Evolutionary conservation across 2,888 invertebrate genomes (phyloP).

Genomic region (Napeogenes inachia): DNA sequence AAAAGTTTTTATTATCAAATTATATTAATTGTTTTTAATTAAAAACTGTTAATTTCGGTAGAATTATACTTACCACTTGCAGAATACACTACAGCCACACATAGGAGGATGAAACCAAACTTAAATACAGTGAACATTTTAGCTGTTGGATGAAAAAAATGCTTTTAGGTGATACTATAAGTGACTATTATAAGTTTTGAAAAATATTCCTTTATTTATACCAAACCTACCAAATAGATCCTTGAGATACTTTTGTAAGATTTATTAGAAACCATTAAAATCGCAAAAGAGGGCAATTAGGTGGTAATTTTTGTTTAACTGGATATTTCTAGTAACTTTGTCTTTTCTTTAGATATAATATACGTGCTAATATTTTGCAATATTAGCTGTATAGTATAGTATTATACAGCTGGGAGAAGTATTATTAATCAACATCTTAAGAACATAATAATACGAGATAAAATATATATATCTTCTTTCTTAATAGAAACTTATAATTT

Average conservation of each 20-base stretch:
- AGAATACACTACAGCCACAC: conserved; percentile 12
- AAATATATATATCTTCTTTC: no score
- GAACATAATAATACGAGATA: no score
- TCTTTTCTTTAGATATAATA: not conserved
- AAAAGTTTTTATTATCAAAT: no score
- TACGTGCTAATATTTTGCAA: no score
- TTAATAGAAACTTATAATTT: no score
- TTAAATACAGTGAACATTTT: conserved; percentile 13
- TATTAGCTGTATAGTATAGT: no score
- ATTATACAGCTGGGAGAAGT: no score
- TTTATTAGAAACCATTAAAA: not conserved
- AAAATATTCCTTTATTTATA: conserved; percentile 6
- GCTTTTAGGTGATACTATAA: not conserved
- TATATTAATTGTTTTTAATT: no score
- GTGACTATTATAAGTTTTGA: not conserved
- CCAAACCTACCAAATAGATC: not conserved
- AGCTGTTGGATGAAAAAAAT: not conserved
- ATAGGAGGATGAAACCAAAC: conserved; percentile 12
- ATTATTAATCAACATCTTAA: no score
- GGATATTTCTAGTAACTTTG: not conserved
- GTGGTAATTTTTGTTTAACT: not conserved
- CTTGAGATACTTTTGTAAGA: conserved; percentile 2
- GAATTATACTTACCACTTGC: conserved; percentile 12
- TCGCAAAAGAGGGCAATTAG: not conserved
- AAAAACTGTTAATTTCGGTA: not conserved